Conservation (phyloP, 2,113 vertebrate genomes). For the Hypanus sabinus region DNA sequence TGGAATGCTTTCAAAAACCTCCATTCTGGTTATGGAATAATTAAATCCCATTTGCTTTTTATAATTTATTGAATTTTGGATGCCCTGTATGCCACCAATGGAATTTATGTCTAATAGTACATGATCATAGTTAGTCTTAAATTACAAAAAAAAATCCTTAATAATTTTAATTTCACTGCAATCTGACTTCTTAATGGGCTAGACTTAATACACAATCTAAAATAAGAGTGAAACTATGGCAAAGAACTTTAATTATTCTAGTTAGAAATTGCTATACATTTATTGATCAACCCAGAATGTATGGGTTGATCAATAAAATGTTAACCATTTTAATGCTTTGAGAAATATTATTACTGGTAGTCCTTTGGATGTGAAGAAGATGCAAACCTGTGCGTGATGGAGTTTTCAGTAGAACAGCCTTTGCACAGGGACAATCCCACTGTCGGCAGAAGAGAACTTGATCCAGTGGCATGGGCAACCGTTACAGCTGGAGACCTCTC, state of each 20-base stretch:
- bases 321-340: not conserved
- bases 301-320: not conserved
- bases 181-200: not conserved
- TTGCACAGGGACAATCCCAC: no score
- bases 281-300: not conserved
- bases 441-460: no score
- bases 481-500: no score
- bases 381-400: no score
- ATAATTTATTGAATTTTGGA: not conserved
- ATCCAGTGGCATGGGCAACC: no score
- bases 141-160: not conserved
- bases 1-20: not conserved
- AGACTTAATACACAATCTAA: not conserved
- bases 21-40: not conserved
- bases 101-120: not conserved
- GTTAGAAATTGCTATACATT: not conserved
- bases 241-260: not conserved
- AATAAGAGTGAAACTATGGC: not conserved
- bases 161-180: not conserved
- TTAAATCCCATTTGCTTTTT: not conserved
- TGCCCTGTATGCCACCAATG: not conserved
- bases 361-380: no score
- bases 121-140: not conserved
- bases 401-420: no score
- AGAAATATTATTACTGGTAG: no score